These are phyloP conservation scores for Laodelphax striatellus DNA, from an alignment of 1,140 invertebrate genomes.

Conservation along the genomic window DNA sequence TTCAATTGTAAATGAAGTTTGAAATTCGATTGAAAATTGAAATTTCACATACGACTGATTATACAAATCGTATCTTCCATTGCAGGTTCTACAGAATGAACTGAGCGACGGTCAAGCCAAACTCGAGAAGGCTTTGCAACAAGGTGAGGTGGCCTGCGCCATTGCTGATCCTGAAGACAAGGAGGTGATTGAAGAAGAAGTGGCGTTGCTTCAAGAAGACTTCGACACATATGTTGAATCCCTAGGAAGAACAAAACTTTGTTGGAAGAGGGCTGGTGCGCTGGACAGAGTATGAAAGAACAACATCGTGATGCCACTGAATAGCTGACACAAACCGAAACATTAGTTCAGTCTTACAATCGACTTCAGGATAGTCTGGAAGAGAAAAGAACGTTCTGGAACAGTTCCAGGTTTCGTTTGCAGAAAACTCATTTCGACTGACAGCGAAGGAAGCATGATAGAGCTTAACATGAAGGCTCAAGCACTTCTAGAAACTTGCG, in stretches of 20 bases:
- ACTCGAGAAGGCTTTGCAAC: conserved; percentile 65
- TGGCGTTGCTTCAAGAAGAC: conserved; percentile 76
- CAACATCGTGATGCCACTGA: conserved; percentile 79
- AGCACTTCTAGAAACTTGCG: conserved; percentile 75
- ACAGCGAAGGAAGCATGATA: conserved; percentile 84
- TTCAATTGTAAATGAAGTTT: too few species aligned
- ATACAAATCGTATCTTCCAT: not conserved
- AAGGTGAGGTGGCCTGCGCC: conserved; percentile 69
- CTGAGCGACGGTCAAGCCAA: conserved; percentile 68
- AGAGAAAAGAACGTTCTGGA: conserved; percentile 80
- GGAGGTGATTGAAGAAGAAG: conserved; percentile 84
- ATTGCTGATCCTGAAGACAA: conserved; percentile 74
- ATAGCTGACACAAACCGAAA: conserved; percentile 81
- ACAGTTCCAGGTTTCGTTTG: conserved; percentile 71
- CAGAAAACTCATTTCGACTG: conserved; percentile 88
- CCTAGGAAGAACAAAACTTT: conserved; percentile 64
- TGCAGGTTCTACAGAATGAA: conserved; percentile 59
- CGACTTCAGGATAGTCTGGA: conserved; percentile 76
- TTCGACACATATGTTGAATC: conserved; percentile 71
- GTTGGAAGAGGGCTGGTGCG: conserved; percentile 57
- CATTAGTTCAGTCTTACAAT: conserved; percentile 75
- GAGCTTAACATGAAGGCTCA: conserved; percentile 86
- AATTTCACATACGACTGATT: too few species aligned
- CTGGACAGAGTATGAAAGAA: conserved; percentile 93
- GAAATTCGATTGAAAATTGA: too few species aligned